Conservation (phyloP, 2,113 vertebrate genomes). For the Talpa occidentalis region DNA sequence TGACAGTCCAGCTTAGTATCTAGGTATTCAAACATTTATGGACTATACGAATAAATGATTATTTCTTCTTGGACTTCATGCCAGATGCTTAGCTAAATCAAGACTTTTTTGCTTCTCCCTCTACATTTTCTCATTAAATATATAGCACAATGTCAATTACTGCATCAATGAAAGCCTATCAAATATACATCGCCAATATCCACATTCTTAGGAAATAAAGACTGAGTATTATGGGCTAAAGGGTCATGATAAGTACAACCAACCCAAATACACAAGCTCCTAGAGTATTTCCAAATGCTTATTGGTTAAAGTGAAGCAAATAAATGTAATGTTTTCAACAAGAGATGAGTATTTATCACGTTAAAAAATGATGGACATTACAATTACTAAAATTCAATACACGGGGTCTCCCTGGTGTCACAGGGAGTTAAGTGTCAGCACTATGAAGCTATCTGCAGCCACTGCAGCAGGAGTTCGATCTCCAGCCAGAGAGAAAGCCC, state of each 20-base stretch:
- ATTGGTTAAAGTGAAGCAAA: background rate
- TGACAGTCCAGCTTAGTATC: background rate
- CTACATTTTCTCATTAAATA: constrained; percentile 14
- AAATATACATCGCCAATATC: constrained; percentile 22
- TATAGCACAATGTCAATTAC: background rate
- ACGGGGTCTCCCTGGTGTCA: no score
- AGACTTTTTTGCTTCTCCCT: constrained; percentile 15
- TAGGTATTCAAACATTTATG: background rate
- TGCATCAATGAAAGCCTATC: background rate
- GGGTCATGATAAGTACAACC: background rate
- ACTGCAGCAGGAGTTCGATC: no score
- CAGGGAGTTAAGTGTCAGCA: no score
- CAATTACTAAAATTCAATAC: background rate
- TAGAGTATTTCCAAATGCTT: constrained; percentile 35
- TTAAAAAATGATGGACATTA: background rate
- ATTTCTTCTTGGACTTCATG: constrained; percentile 42
- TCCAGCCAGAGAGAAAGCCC: no score
- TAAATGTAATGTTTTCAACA: background rate
- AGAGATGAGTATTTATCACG: background rate
- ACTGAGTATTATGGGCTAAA: background rate
- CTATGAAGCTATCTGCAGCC: no score
- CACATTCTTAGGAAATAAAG: constrained; percentile 43
- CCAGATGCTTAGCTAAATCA: background rate
- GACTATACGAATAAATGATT: constrained; percentile 6
- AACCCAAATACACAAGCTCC: background rate